Evolutionary conservation across 2,888 invertebrate species (phyloP), one percentile per base, ranked within the genome.

Genomic region (Spicauda simplicius): DNA sequence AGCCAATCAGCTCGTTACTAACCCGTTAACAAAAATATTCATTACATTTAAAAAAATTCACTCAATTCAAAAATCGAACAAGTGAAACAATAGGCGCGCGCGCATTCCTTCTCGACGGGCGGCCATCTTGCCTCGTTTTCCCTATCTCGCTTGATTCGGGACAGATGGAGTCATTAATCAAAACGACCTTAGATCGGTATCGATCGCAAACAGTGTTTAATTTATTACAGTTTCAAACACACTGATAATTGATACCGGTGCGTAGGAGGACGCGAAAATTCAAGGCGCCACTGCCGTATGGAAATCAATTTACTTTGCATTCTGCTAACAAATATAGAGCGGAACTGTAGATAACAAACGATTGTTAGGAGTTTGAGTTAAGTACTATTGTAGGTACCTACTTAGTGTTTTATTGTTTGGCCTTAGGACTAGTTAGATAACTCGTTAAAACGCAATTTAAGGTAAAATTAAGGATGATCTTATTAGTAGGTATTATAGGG

Each of bases 151-250:
- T 72, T 82, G 82, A 88, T 85, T 86, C 85, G 80, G 81, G 80
- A 87, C 83, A 83, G 82, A 84, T 84, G 81, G 81, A 86, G 83
- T 79, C 86, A 90, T 92, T 90, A 90, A 92, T 92, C 92, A 92
- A 86, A 84, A 79, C 78, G 80, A 81, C 82, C 83, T 82, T 78
- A 87, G 87, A 88, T 88, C 82, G 80, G 83, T 88, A 91, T 90
- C 91, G 86, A 87, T 88, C 84, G 84, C 85, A 88, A 89, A 89
- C 88, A 88, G 82, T 88, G 86, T 90, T 90, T 89, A 89, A 91
- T 90, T 87, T 90, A 91, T 90, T 83, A 87, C 81, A 30, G 54
- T 59, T 53, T 53, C 64, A 65, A 58, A 59, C 76, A 78, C 80
- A 76, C 77, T 72, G 80, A 86, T 91, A 91, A 91, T 88, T 90